These are phyloP conservation scores for Drosophila tanythrix DNA, from an alignment of 2,888 invertebrate species.

Conservation along the genomic window DNA sequence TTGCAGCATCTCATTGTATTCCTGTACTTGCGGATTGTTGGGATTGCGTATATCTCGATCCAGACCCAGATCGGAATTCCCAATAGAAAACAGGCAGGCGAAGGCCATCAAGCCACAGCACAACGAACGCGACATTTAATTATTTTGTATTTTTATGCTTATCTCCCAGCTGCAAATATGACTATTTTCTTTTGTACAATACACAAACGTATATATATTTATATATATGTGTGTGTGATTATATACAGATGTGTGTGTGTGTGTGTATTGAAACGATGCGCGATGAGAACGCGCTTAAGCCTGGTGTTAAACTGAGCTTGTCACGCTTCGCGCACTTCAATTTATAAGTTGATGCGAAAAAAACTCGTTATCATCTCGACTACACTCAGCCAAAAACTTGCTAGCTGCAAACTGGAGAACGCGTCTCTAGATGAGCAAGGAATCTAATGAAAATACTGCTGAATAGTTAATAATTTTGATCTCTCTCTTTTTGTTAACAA, in stretches of 20 bases:
- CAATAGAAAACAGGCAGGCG: constrained; percentile 35
- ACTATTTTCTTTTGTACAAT: constrained; percentile 17
- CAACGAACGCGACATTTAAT: constrained; percentile 52
- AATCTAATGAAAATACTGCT: neutral
- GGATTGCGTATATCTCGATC: constrained; percentile 45
- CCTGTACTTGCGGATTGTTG: constrained; percentile 18
- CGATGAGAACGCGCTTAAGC: constrained; percentile 28
- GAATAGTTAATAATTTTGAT: neutral
- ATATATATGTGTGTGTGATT: neutral
- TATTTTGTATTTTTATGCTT: constrained; percentile 46
- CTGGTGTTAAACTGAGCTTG: constrained; percentile 54
- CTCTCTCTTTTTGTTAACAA: too few relatives aligned
- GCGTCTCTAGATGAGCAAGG: neutral
- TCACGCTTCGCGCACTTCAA: constrained; percentile 34
- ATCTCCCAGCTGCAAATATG: constrained; percentile 42
- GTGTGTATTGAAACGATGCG: constrained; percentile 9
- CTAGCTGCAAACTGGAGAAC: neutral
- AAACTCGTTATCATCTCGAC: constrained; percentile 62
- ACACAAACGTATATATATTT: constrained; percentile 9
- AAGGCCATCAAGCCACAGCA: constrained; percentile 55
- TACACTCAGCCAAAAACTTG: constrained; percentile 3
- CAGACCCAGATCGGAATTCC: constrained; percentile 33
- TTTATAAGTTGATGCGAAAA: constrained; percentile 64
- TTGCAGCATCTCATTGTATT: neutral
- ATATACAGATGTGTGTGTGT: neutral